Base-by-base conservation (phyloP, 2,113 vertebrate genomes). In the Alligator sinensis region DNA sequence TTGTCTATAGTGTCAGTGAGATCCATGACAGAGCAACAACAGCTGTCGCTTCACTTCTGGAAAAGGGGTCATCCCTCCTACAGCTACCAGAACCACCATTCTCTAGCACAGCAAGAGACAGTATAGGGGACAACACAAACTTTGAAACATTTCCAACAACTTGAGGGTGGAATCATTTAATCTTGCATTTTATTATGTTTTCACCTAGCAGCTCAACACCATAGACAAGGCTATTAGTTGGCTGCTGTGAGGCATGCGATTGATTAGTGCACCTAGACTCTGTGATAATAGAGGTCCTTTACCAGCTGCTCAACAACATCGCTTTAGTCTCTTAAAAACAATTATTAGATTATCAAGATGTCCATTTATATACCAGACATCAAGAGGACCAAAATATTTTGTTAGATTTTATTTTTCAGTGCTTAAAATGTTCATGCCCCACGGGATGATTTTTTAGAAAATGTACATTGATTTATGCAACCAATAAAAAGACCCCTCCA, bases 161-260 rank as follows among this genome's bases (percentile, higher is more conserved):
- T 22, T 0, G 0, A 5, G 8, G 60, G 19, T 63, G 85, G 30
- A 22, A 6, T 11, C n/a, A 54, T 85, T 19, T 63, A 25, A 9
- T 55, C 28, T 81, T 27, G 24, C 75, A 11, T 11, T 82, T 83
- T 77, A 9, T 27, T 84, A 11, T 59, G 61, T 54, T 84, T 76
- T 1, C 22, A 30, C 0, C 1, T 80, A 30, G 68, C 54, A 76
- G 68, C 34, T 16, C 1, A 0, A 13, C 77, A 30, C 27, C 24
- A 14, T 63, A 55, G 64, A 27, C 74, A 77, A 25, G 74, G 24
- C 27, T 76, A 22, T 14, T 15, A 55, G 14, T 16, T 18, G 74
- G 30, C 58, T 25, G 58, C n/a, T 24, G 13, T 9, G 77, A 47
- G 24, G 54, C 30, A 21, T 21, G 18, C 68, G 19, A 72, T 38